A percentile compares a stretch with the other conserved stretches of the same genome.
Evolutionary conservation across 2,797 vertebrate genomes (phyloP).

Genomic region (Myiotriccus ornatus): DNA sequence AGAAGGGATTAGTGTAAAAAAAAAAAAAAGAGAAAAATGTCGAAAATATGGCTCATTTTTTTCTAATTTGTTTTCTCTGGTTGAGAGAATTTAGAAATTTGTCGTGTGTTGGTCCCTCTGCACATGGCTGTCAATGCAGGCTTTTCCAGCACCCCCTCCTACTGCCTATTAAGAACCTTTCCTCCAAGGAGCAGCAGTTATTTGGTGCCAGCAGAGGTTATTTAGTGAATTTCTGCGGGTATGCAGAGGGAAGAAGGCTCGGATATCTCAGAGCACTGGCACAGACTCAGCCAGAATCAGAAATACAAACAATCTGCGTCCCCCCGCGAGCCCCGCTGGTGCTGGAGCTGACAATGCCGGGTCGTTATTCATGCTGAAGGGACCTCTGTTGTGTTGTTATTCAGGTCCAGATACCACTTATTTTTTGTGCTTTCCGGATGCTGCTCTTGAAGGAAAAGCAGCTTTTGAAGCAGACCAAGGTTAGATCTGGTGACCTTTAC

Average conservation of each 20-base stretch:
- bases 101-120: background rate
- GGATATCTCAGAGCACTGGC: rapidly evolving
- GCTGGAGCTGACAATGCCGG: background rate
- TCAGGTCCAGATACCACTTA: background rate
- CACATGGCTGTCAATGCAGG: background rate
- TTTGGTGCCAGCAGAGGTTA: background rate
- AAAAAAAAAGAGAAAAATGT: background rate
- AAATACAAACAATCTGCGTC: background rate
- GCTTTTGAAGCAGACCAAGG: background rate
- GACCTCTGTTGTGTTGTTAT: background rate
- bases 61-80: background rate
- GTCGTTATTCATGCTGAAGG: background rate
- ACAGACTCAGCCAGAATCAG: background rate
- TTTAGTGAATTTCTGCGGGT: background rate
- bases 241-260: background rate
- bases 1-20: background rate
- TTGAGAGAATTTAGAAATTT: background rate
- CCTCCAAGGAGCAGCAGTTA: background rate
- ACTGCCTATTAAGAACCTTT: background rate
- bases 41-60: rapidly evolving
- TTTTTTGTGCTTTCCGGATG: background rate
- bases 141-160: background rate
- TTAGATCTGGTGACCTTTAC: background rate
- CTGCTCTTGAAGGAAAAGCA: background rate
- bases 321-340: background rate